Evolutionary conservation across 2,888 invertebrate genomes (phyloP).

Genomic region (Parelbella ahira): DNA sequence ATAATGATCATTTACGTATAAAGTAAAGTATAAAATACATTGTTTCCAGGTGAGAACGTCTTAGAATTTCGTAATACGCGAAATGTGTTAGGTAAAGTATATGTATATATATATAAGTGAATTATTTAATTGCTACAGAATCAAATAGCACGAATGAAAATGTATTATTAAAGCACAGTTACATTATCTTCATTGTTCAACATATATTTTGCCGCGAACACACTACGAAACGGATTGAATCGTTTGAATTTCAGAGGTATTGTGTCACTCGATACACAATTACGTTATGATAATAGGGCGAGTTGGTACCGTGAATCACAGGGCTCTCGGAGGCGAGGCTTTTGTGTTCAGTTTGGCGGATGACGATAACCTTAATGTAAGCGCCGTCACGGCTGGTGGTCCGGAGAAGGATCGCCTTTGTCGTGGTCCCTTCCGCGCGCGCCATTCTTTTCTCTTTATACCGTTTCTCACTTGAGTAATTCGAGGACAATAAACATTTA

Average conservation of each 20-base stretch:
- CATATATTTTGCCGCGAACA: no score
- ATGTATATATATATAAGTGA: no score
- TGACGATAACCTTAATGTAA: conserved; percentile 80
- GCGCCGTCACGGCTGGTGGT: conserved; percentile 77
- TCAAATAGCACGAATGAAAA: no score
- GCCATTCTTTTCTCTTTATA: conserved; percentile 75
- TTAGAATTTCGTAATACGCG: no score
- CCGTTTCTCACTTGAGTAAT: conserved; percentile 79
- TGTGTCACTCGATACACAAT: conserved; percentile 43
- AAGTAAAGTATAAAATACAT: no score
- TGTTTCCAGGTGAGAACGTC: no score
- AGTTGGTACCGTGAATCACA: conserved; percentile 70
- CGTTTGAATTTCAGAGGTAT: conserved; percentile 6
- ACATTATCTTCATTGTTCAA: no score
- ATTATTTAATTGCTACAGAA: no score
- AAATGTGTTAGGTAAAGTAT: no score
- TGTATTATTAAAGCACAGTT: no score
- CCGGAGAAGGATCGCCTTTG: conserved; percentile 77
- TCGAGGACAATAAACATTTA: conserved; percentile 79
- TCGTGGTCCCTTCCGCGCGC: conserved; percentile 71
- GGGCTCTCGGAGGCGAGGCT: conserved; percentile 60
- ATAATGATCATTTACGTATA: no score
- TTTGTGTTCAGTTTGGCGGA: conserved; percentile 77
- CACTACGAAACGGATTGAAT: conserved; percentile 6
- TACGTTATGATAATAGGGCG: conserved; percentile 56